Evolutionary conservation across 1,140 invertebrate species (phyloP), one percentile per base, ranked within the genome.

Genomic region (Linepithema humile): DNA sequence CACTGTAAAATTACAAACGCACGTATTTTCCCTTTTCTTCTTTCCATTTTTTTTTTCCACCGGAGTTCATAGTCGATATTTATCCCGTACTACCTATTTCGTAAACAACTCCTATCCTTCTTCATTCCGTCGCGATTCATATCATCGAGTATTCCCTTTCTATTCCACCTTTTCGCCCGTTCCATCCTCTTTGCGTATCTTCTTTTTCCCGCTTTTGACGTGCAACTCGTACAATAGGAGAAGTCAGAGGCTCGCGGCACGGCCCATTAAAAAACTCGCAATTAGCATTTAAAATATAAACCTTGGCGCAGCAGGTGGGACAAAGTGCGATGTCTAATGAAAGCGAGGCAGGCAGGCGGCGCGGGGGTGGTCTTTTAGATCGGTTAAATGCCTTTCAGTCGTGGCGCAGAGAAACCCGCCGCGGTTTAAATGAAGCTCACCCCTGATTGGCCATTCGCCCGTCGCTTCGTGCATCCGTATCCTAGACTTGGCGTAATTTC

Each of bases 271-370:
- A n/a, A 93, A 94, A 92, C 90, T 93, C 91, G 93, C 93, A 94
- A 94, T 94, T 94, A 94, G 92, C 93, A 94, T 94, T 94, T 92
- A 93, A 94, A 93, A 93, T 93, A 93, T 91, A 93, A 94, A 93
- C 90, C 91, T 92, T 86, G 78, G 70, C 62, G 55, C 64, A 59
- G 59, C 50, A 65, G 55, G 72, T 65, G 73, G 72, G 69, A 84
- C 74, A 87, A 77, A 88, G 84, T 78, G 88, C 77, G 62, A 86
- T 74, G 74, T 88, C 86, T 88, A 89, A 85, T 88, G 85, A 82
- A 87, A 89, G 83, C 59, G 70, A 88, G 43, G 74, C n/a, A 32
- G 64, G 70, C 50, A 69, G 67, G 62, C n/a, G 12, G 12, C 50
- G 73, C 65, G 50, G 45, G 69, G 92, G 91, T 90, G 92, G 89